A percentile compares a stretch with the other conserved stretches of the same genome.
These are phyloP conservation scores for Agriopis aurantiaria DNA, from an alignment of 2,888 invertebrate genomes.

Conservation along the genomic window DNA sequence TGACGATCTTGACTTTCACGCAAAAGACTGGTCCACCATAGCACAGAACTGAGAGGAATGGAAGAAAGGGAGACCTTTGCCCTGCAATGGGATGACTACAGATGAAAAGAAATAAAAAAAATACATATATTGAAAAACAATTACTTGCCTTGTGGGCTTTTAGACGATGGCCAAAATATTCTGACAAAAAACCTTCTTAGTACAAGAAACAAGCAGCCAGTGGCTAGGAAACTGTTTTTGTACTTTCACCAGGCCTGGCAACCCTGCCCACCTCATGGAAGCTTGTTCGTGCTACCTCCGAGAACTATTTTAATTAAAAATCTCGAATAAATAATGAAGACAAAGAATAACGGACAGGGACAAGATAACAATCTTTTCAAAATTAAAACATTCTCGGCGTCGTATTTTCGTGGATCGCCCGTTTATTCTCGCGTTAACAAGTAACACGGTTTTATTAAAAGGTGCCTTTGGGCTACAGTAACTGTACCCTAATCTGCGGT, in stretches of 20 bases:
- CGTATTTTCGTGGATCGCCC: conserved; percentile 44
- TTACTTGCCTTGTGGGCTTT: too few relatives aligned
- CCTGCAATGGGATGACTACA: too few relatives aligned
- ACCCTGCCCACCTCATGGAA: conserved; percentile 20
- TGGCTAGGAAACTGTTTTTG: too few relatives aligned
- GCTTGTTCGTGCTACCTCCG: conserved; percentile 27
- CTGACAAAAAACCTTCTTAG: too few relatives aligned
- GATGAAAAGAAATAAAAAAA: too few relatives aligned
- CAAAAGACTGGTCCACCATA: too few relatives aligned
- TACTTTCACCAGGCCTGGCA: not conserved
- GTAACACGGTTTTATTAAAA: conserved; percentile 38
- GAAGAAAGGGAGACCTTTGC: too few relatives aligned
- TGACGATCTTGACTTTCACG: too few relatives aligned
- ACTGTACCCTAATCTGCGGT: conserved; percentile 18
- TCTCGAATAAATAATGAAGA: conserved; percentile 47
- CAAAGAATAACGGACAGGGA: conserved; percentile 43
- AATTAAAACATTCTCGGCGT: conserved; percentile 47
- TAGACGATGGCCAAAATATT: too few relatives aligned
- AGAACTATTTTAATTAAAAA: conserved; percentile 54
- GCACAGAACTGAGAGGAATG: too few relatives aligned
- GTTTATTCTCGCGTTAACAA: conserved; percentile 38
- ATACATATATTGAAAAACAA: too few relatives aligned
- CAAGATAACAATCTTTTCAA: conserved; percentile 46
- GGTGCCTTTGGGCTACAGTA: conserved; percentile 20
- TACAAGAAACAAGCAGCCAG: too few relatives aligned